Evolutionary conservation across 2,113 vertebrate genomes (phyloP), one percentile per base, ranked within the genome.

Genomic region (Xiphophorus couchianus): DNA sequence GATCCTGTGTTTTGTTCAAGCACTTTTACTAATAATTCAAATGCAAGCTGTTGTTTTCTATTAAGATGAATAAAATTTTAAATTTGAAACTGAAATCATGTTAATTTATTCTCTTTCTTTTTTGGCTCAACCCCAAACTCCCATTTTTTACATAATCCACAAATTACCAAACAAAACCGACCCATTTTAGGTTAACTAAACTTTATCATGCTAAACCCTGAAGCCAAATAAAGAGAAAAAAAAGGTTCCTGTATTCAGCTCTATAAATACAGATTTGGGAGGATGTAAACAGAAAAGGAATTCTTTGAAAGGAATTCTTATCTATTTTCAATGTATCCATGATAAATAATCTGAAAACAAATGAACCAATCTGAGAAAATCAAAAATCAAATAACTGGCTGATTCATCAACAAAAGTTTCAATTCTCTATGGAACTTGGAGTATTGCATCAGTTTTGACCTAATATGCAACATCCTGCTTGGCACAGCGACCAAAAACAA

Each of bases 21-120:
- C 78, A 87, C 87, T 88, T 90, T 87, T 75, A 8, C 19, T 69
- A 33, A 61, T 89, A 74, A 91, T 85, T 73, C 17, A 82, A 78
- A n/a, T 82, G 74, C 82, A 72, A 86, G 78, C 27, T 63, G 30
- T 28, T 86, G 84, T 91, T 92, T 92, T 90, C 73, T 89, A 88
- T 76, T 61, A 69, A 69, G 71, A 69, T 54, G 19, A 90, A 90
- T 92, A 90, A 93, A 93, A 0, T 0, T 78, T 88, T 88, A 33
- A 1, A 66, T 88, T 83, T 73, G 58, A 88, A 83, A 58, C 25
- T 58, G 5, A 58, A 58, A 58, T 25, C 2, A 58, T n/a, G 8
- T 58, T 58, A 10, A 17, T 44, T 44, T 44, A 17, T 54, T 19
- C 22, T 58, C 51, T 58, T 42, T 58, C 51, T 58, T 58, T 58